Base-by-base conservation (phyloP, 2,113 vertebrate genomes). In the Entelurus aequoreus region DNA sequence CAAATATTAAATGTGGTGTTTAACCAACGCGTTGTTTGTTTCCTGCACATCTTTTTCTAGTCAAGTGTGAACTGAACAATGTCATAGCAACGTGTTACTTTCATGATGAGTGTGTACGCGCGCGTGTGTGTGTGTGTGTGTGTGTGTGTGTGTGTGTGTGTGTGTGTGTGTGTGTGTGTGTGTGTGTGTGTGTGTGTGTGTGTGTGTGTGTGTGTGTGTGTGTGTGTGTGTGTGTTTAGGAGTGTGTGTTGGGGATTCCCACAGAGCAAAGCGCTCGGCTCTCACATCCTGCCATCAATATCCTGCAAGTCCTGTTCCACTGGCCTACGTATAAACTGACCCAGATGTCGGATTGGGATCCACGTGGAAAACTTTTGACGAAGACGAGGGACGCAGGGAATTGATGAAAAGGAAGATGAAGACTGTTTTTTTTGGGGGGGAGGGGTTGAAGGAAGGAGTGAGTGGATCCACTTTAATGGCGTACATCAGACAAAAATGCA, bases 251-350 rank as follows among this genome's bases (percentile, higher is more conserved):
- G 86, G 86, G 86, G 86, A 84, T 86, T 87, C 86, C 86, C 84
- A 83, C 81, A 70, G 81, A 83, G 81, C 79, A 81, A 83, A 85
- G 74, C 62, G 77, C 77, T 85, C 76, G 75, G 71, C 80, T 83
- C 81, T 69, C 79, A 86, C 86, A 86, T 86, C 86, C 84, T 84
- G 86, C 86, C 87, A 88, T 87, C 85, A 86, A 86, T 88, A 88
- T 87, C 84, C 85, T 86, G 87, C 85, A 74, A 85, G 79, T 84
- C 83, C 76, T 86, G 84, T 82, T 86, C 81, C 75, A 79, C 83
- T 73, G 76, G 79, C 82, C 84, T 73, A 75, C 77, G 82, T 84
- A 76, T 87, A 88, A 87, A 54, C 80, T 87, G 85, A 82, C 82
- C 82, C 88, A 89, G 86, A 88, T 88, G 88, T 87, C 84, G 75